Evolutionary conservation across 2,888 invertebrate genomes (phyloP), one percentile per base, ranked within the genome.

Genomic region (Crioceris asparagi): DNA sequence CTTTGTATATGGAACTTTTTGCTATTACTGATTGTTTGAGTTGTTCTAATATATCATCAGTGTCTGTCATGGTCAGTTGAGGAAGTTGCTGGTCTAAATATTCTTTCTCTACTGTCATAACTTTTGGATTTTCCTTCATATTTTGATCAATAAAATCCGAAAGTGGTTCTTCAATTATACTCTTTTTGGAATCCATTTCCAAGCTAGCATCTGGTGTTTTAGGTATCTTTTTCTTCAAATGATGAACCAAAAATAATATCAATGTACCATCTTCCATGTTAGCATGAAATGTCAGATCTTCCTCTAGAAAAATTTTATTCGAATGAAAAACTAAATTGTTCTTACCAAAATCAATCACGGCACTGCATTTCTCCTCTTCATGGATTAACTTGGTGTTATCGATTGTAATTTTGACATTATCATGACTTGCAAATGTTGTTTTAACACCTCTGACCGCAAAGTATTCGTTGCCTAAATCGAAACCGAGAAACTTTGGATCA

Each of bases 351-450:
- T 2, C 27, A 27, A 12, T 2, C 4, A 11, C 49, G 1, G 54
- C 45, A 6, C 43, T 47, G 41, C 55, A 53, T 39, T 51, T 51
- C 26, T 38, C 38, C 7, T 44, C 35, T n/a, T 49, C 47, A 12
- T 49, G 44, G 6, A 51, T 21, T 10, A 55, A 43, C 35, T 47
- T 42, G 10, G 51, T 44, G 18, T 51, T 54, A 29, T 58, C 56
- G 1, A 58, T 48, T 7, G 38, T 41, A 16, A 57, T 34, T 40
- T 49, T 51, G 14, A 57, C 51, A 14, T 43, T 46, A 36, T 58
- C 57, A 19, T 54, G 49, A 34, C 56, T 57, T 2, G 40, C 36
- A 36, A 58, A 57, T n/a, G 44, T 48, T 1, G 52, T 55, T 4
- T 42, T 47, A 11, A 45, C 41, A n/a, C 56, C 56, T 5, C 39